Evolutionary conservation across 2,113 vertebrate genomes (phyloP), one percentile per base, ranked within the genome.

Genomic region (Nematolebias whitei): DNA sequence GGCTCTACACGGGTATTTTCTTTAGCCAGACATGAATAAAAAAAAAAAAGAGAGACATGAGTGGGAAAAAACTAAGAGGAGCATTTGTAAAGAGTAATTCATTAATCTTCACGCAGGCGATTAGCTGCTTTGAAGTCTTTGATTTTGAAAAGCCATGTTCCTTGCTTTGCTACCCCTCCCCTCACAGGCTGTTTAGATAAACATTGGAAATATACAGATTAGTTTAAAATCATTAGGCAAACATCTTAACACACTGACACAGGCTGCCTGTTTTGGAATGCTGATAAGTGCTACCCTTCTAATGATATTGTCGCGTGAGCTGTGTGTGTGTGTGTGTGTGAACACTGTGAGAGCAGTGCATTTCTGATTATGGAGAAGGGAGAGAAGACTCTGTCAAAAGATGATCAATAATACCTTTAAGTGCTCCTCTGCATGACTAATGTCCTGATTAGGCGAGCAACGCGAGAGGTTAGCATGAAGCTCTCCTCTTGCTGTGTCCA

Each of bases 361-460:
- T 73, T 59, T 76, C 80, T 83, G 83, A 88, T 84, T 84, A 86
- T 77, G 78, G 79, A 81, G 84, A 87, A 69, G 71, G 76, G 85
- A 74, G 79, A 81, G 79, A 81, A 82, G 82, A 85, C 79, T 91
- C 74, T 67, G 86, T 90, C 84, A 86, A 88, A 88, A 81, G 69
- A 59, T 78, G 87, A 90, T 91, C 90, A 85, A 90, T 91, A 90
- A 66, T 71, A 78, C 80, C 85, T 76, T 83, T 88, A 88, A 87
- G 82, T 80, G 84, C 74, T 75, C 43, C 85, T 71, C 58, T 74
- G 76, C 78, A 80, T 90, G 87, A 91, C 73, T 85, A 83, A 90
- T 82, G 85, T 74, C 39, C 65, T 71, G 89, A 89, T 83, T 82
- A 84, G 72, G 77, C 19, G 18, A 41, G 77, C 71, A 47, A 57